A percentile compares a stretch with the other conserved stretches of the same genome.
phyloP scores from a whole-genome alignment of 2,888 invertebrate genomes.

The Drosophila nigricruria region DNA sequence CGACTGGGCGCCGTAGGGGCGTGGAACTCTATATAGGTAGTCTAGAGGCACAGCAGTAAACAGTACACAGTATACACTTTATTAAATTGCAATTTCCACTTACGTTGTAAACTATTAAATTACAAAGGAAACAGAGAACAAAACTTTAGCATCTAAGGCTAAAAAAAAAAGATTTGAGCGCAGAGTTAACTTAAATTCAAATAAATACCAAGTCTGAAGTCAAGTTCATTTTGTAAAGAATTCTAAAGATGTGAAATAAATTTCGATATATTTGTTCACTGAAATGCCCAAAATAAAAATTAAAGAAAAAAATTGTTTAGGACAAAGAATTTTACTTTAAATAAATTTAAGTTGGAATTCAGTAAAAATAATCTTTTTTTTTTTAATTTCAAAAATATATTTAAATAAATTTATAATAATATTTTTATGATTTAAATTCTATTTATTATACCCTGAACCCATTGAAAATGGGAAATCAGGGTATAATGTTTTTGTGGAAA shows the following conservation, averaged over 20 bases:
- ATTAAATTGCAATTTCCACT: conserved; percentile 45
- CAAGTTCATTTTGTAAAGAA: not conserved
- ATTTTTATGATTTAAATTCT: no score
- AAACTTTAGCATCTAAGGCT: not conserved
- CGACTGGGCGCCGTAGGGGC: conserved; percentile 9
- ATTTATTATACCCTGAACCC: no score
- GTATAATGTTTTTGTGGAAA: no score
- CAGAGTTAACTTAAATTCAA: not conserved
- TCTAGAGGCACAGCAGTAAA: conserved; percentile 10
- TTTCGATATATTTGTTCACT: not conserved
- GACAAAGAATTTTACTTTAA: not conserved
- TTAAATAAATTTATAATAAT: no score
- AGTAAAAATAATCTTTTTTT: not conserved
- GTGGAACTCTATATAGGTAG: conserved; percentile 28
- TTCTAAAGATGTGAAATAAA: not conserved
- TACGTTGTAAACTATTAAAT: conserved; percentile 22
- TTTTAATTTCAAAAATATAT: not conserved
- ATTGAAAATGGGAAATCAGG: no score
- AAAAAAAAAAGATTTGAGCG: not conserved
- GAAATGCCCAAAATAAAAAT: not conserved
- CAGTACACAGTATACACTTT: conserved; percentile 37
- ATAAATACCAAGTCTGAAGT: not conserved
- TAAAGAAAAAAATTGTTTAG: not conserved
- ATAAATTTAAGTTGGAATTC: not conserved
- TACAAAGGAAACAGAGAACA: conserved; percentile 6